Percentiles rank a stretch among this genome's conserved stretches.
Evolutionary conservation across 2,797 vertebrate genomes (phyloP).

Genomic region (Syndactyla subalaris): DNA sequence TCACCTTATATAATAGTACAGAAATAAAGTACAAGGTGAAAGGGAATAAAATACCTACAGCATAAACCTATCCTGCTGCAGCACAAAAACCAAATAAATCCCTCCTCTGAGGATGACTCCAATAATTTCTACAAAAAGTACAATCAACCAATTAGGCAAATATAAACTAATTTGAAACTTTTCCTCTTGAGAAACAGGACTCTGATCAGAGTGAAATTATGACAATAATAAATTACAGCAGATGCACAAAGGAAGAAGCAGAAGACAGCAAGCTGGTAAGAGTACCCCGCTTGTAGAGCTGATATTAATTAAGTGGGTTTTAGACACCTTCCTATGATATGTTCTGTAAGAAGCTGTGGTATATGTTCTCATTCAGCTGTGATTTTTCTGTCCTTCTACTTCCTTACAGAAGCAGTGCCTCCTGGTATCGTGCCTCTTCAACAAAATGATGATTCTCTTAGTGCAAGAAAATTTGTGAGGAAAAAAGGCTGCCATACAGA

Average conservation of each 20-base stretch:
- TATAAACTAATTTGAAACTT: not conserved
- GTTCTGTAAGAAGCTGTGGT: not conserved
- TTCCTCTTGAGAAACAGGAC: not conserved
- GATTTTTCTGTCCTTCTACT: not conserved
- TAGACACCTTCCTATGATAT: not conserved
- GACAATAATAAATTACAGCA: not conserved
- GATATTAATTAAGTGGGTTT: not conserved
- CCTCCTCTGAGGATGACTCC: not conserved
- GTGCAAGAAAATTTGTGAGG: not conserved
- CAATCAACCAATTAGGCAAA: not conserved
- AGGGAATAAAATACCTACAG: not conserved
- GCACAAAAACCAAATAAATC: not conserved
- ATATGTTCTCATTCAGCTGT: not conserved
- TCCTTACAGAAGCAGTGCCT: not conserved
- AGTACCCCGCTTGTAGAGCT: not conserved
- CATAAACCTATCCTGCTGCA: not conserved
- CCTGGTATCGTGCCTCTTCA: not conserved
- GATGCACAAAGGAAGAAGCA: not conserved
- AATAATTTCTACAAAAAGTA: not conserved
- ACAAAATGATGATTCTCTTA: not conserved
- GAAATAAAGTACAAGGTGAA: not conserved
- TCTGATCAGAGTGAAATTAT: not conserved
- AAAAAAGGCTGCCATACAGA: not conserved
- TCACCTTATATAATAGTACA: not conserved
- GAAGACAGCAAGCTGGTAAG: not conserved